A percentile compares a stretch with the other conserved stretches of the same genome.
phyloP scores from a whole-genome alignment of 2,888 invertebrate species.

The Axea sp. region DNA sequence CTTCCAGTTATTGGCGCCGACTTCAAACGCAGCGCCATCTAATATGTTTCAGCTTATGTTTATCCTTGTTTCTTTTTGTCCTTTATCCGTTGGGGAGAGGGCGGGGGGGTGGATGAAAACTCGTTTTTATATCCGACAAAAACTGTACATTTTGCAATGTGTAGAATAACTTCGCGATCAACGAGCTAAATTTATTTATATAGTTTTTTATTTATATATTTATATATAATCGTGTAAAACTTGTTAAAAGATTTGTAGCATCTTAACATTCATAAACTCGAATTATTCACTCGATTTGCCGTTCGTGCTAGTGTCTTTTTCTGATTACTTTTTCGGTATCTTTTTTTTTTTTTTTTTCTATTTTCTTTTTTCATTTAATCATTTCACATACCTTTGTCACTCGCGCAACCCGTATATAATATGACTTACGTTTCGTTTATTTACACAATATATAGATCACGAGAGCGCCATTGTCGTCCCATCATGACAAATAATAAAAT shows the following conservation, averaged over 20 bases:
- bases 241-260: conserved; percentile 55
- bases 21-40: conserved; percentile 36
- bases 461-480: conserved; percentile 14
- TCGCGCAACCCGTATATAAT: conserved; percentile 48
- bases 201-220: conserved; percentile 38
- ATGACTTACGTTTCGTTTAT: conserved; percentile 53
- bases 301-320: conserved; percentile 31
- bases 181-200: conserved; percentile 55
- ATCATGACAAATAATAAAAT: conserved; percentile 53
- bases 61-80: conserved; percentile 5
- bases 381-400: conserved; percentile 9
- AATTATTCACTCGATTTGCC: conserved; percentile 43
- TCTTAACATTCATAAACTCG: conserved; percentile 50
- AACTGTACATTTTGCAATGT: conserved; percentile 57
- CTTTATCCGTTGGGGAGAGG: not conserved
- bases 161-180: conserved; percentile 54
- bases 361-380: not conserved
- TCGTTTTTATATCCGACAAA: conserved; percentile 53
- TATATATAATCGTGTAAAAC: conserved; percentile 58
- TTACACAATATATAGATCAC: conserved; percentile 51
- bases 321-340: conserved; percentile 1
- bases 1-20: conserved; percentile 26
- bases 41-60: conserved; percentile 58
- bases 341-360: not conserved
- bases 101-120: conserved; percentile 24